A percentile compares a stretch with the other conserved stretches of the same genome.
phyloP scores from a whole-genome alignment of 2,888 invertebrate species.

The Rotaria macrura region DNA sequence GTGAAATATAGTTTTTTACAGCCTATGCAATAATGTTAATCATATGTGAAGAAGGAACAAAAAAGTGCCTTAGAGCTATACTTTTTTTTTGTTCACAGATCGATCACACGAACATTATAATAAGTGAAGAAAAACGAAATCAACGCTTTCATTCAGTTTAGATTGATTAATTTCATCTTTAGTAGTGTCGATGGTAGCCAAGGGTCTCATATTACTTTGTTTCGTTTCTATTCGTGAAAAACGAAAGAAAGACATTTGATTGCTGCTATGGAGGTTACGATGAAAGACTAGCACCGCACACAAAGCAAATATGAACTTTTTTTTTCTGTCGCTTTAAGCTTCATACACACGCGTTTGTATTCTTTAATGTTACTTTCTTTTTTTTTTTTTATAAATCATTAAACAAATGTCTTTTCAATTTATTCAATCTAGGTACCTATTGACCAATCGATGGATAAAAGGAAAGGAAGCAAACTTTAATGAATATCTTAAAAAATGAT shows the following conservation, averaged over 20 bases:
- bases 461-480: not conserved
- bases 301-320: not conserved
- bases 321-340: not conserved
- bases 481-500: not conserved
- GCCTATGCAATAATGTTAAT: not conserved
- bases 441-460: not conserved
- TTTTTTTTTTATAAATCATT: not conserved
- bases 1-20: not conserved
- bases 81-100: not conserved
- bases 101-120: not conserved
- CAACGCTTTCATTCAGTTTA: not conserved
- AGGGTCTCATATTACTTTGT: not conserved
- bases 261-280: not conserved
- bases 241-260: not conserved
- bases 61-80: not conserved
- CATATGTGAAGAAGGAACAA: not conserved
- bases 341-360: not conserved
- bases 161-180: not conserved
- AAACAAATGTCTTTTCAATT: not conserved
- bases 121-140: not conserved
- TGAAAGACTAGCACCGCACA: not conserved
- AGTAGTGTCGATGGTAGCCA: not conserved
- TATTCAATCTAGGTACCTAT: not conserved
- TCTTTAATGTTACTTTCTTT: not conserved
- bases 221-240: not conserved